These are phyloP conservation scores for Coracopsis vasa DNA, from an alignment of 2,113 vertebrate species.

Conservation along the genomic window DNA sequence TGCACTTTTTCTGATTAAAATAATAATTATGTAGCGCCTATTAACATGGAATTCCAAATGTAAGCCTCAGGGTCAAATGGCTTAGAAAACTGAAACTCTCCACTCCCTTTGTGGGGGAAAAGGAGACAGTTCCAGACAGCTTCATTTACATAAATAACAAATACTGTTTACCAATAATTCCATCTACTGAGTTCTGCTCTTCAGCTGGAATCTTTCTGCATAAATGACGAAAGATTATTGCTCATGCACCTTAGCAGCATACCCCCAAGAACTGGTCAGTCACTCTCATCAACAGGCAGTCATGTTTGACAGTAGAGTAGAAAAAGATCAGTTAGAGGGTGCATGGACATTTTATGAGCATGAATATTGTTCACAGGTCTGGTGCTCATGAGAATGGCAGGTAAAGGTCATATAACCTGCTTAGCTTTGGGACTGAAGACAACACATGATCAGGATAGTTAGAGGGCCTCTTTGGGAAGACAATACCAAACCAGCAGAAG, in stretches of 20 bases:
- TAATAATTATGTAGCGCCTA: slow-evolving; percentile 37
- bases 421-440: not conserved
- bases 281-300: not conserved
- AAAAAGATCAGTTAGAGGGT: not conserved
- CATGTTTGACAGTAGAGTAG: not conserved
- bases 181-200: not conserved
- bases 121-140: not conserved
- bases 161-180: slow-evolving; percentile 3
- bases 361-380: not conserved
- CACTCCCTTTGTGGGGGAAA: not conserved
- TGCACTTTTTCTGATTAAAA: slow-evolving; percentile 50
- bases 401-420: not conserved
- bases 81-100: slow-evolving; percentile 9
- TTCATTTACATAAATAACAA: slow-evolving; percentile 29
- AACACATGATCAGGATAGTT: not conserved
- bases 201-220: not conserved
- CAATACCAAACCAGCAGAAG: not conserved
- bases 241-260: not conserved
- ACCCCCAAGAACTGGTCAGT: not conserved
- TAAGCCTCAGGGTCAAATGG: slow-evolving; percentile 30
- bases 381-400: no score
- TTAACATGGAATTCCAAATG: slow-evolving; percentile 46
- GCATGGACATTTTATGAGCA: not conserved
- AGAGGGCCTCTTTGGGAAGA: not conserved
- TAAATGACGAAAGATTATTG: not conserved